These are phyloP conservation scores for Orbicella faveolata DNA, from an alignment of 64 coral and sea anemone genomes.

Conservation along the genomic window DNA sequence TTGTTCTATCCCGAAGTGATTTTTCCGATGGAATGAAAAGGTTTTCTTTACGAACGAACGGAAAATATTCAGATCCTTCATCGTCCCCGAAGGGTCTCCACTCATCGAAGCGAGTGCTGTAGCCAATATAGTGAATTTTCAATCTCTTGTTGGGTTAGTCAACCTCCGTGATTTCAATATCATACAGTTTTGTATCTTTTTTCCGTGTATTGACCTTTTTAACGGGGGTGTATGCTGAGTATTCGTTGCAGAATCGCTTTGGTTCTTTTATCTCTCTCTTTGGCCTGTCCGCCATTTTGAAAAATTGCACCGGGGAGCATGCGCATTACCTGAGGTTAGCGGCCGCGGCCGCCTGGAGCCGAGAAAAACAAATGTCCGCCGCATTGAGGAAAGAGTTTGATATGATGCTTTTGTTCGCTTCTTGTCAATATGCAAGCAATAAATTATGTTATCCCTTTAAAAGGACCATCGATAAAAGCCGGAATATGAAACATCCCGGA, in stretches of 20 bases:
- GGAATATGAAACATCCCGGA: no score
- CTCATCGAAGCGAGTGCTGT: constrained; percentile 26
- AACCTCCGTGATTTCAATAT: constrained; percentile 62
- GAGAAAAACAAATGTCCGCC: background rate
- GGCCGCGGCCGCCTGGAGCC: no score
- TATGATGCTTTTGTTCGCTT: no score
- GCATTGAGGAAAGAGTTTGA: background rate
- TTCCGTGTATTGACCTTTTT: background rate
- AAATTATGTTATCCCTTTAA: no score
- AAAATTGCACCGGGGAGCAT: background rate
- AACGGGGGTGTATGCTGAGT: background rate
- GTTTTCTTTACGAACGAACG: constrained; percentile 38
- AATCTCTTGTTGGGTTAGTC: background rate
- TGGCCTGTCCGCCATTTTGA: background rate
- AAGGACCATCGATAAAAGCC: no score
- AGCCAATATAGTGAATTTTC: constrained; percentile 42
- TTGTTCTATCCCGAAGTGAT: constrained; percentile 21
- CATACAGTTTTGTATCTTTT: constrained; percentile 55
- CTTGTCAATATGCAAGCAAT: no score
- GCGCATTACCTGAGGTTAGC: no score
- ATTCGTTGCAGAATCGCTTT: constrained; percentile 7
- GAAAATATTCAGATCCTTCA: constrained; percentile 19
- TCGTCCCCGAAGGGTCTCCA: background rate
- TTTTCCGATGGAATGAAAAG: constrained; percentile 13
- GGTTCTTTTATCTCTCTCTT: constrained; percentile 25